Percentiles rank a stretch among this genome's conserved stretches.
Evolutionary conservation across 2,888 invertebrate genomes (phyloP).

Genomic region (Acronicta psi): DNA sequence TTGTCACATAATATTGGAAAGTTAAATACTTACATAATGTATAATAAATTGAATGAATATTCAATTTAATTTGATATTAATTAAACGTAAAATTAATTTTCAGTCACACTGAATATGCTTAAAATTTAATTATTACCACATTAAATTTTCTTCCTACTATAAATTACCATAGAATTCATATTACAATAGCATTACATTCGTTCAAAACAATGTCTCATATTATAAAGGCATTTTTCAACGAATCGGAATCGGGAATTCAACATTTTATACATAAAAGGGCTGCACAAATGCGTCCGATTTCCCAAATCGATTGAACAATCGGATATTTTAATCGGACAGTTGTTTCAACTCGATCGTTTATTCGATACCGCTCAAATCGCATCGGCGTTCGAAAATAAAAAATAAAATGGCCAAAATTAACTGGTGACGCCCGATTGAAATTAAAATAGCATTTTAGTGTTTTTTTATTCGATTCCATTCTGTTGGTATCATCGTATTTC

Average conservation of each 20-base stretch:
- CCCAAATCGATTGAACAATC: slow-evolving; percentile 58
- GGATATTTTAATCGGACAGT: slow-evolving; percentile 62
- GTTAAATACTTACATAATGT: too few species aligned
- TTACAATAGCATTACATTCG: slow-evolving; percentile 8
- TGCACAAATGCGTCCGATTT: slow-evolving; percentile 44
- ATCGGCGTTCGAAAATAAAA: slow-evolving; percentile 34
- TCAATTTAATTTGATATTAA: too few species aligned
- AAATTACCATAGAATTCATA: not conserved
- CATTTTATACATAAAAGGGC: slow-evolving; percentile 34
- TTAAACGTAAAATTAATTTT: too few species aligned
- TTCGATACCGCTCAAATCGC: slow-evolving; percentile 45
- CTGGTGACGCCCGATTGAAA: slow-evolving; percentile 34
- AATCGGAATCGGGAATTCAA: slow-evolving; percentile 20
- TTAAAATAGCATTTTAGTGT: slow-evolving; percentile 31
- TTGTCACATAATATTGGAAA: too few species aligned
- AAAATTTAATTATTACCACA: not conserved
- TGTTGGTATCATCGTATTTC: slow-evolving; percentile 6
- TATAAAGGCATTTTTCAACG: slow-evolving; percentile 19
- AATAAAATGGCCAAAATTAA: slow-evolving; percentile 50
- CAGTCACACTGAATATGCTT: too few species aligned
- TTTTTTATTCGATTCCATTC: slow-evolving; percentile 9
- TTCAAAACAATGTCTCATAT: slow-evolving; percentile 11
- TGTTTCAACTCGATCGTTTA: slow-evolving; percentile 49
- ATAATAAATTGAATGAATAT: too few species aligned
- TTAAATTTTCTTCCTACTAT: not conserved